Conservation (phyloP, 53 echinoderm and acorn worm species). For the Mesocentrotus franciscanus region DNA sequence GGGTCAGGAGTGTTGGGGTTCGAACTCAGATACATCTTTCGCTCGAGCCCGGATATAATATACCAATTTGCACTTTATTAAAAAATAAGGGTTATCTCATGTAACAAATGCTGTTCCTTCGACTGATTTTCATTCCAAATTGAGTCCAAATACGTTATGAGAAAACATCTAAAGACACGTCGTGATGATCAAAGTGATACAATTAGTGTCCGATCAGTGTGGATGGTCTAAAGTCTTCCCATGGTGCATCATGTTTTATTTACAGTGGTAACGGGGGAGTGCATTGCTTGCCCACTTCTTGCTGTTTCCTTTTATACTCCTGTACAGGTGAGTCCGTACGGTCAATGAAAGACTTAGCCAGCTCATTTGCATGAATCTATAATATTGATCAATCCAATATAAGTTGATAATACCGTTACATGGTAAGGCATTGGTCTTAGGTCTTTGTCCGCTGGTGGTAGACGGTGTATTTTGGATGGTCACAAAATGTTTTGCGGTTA, state of each 20-base stretch:
- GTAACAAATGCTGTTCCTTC: background rate
- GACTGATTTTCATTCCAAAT: background rate
- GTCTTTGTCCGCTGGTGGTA: background rate
- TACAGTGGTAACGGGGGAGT: constrained; percentile 75
- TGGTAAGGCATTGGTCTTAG: background rate
- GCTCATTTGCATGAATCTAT: constrained; percentile 73
- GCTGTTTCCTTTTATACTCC: background rate
- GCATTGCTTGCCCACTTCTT: background rate
- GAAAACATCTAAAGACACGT: background rate
- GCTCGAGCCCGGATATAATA: background rate
- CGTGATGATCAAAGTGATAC: background rate
- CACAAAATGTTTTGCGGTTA: constrained; percentile 35
- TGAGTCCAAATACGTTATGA: background rate
- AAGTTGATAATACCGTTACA: constrained; percentile 14
- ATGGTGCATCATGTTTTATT: constrained; percentile 68
- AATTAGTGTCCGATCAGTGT: background rate
- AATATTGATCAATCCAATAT: constrained; percentile 70
- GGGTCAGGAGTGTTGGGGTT: constrained; percentile 52
- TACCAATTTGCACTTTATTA: background rate
- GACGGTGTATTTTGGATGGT: constrained; percentile 26
- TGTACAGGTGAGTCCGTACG: background rate
- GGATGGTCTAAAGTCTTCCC: constrained; percentile 18
- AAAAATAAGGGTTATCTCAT: background rate
- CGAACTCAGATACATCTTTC: constrained; percentile 42
- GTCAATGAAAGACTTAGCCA: background rate